A percentile compares a stretch with the other conserved stretches of the same genome.
These are phyloP conservation scores for Colinus virginianus DNA, from an alignment of 2,113 vertebrate species.

Conservation along the genomic window DNA sequence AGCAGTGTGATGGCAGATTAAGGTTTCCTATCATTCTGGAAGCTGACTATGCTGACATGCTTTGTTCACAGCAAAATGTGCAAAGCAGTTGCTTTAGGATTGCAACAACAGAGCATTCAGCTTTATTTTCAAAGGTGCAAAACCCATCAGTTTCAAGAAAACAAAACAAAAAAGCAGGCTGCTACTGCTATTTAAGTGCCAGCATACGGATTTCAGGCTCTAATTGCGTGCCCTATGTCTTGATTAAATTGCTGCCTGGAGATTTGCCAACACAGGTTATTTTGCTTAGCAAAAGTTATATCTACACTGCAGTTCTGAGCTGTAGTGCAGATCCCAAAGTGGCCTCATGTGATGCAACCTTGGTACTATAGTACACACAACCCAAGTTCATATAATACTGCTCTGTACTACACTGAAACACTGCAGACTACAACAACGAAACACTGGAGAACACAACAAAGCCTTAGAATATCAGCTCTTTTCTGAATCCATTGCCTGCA, in stretches of 20 bases:
- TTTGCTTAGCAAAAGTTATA: background rate
- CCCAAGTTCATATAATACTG: background rate
- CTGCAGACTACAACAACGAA: background rate
- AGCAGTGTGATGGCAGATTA: background rate
- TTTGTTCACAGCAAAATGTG: background rate
- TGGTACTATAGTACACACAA: background rate
- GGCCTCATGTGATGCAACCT: background rate
- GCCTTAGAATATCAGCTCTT: background rate
- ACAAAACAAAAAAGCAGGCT: background rate
- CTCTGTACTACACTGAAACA: background rate
- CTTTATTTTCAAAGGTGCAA: background rate
- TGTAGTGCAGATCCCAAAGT: background rate
- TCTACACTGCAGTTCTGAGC: background rate
- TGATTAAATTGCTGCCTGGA: constrained; percentile 57
- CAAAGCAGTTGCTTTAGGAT: background rate
- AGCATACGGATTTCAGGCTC: constrained; percentile 53
- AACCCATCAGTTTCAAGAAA: background rate
- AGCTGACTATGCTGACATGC: fast-evolving
- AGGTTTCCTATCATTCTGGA: background rate
- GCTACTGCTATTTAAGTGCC: constrained; percentile 2
- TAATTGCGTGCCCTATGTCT: constrained; percentile 29
- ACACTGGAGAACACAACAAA: background rate
- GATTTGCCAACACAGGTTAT: constrained; percentile 51
- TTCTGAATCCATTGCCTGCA: background rate
- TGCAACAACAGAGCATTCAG: background rate